phyloP scores from a whole-genome alignment of 2,888 invertebrate species.

The Aleiodes leptofemur region DNA sequence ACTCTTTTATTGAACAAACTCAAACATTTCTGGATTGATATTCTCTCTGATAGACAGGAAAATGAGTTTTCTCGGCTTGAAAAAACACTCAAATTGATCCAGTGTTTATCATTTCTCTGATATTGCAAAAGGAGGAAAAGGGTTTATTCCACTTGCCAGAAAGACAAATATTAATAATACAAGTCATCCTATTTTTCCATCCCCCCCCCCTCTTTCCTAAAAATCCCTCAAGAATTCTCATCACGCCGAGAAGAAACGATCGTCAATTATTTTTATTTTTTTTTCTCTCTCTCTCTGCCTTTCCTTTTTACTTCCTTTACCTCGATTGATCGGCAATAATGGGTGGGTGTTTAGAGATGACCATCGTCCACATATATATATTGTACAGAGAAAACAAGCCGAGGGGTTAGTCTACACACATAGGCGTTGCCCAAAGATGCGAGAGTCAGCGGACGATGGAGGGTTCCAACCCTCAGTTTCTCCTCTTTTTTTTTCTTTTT shows the following conservation, averaged over 20 bases:
- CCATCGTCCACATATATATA: constrained; percentile 49
- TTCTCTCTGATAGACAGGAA: constrained; percentile 11
- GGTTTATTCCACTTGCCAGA: constrained; percentile 13
- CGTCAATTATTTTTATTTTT: constrained; percentile 4
- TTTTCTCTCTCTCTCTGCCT: neutral
- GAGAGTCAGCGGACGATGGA: constrained; percentile 68
- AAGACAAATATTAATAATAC: constrained; percentile 61
- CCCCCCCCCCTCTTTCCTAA: too few relatives aligned
- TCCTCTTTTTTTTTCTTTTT: constrained; percentile 42
- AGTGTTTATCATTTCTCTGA: constrained; percentile 35
- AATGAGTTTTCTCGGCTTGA: neutral
- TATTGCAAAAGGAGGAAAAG: constrained; percentile 7
- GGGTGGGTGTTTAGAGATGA: constrained; percentile 68
- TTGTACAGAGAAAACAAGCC: constrained; percentile 57
- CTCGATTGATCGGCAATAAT: constrained; percentile 73
- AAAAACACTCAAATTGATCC: constrained; percentile 38
- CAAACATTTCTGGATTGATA: too few relatives aligned
- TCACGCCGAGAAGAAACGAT: constrained; percentile 11
- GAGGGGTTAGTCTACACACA: constrained; percentile 62
- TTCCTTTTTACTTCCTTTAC: neutral
- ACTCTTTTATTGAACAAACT: too few relatives aligned
- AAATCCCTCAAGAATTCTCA: constrained; percentile 1
- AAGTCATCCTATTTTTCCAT: constrained; percentile 13
- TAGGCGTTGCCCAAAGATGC: constrained; percentile 72
- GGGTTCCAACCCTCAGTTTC: constrained; percentile 67